phyloP scores from a whole-genome alignment of 2,113 vertebrate species.

The human region DNA sequence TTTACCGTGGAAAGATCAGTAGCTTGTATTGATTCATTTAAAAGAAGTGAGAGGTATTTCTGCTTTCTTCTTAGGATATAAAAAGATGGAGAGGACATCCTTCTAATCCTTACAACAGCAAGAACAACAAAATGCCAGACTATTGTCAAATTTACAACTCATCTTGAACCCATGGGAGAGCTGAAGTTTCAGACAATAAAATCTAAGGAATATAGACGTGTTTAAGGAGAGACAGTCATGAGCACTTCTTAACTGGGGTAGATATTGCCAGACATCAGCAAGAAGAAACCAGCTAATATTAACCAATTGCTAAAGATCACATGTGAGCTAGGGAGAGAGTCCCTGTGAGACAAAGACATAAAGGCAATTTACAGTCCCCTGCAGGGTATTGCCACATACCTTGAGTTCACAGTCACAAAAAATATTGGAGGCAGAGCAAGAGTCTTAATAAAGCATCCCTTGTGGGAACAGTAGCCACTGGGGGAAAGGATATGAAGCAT shows the following conservation, averaged over 20 bases:
- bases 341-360: neutral
- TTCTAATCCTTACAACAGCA: neutral
- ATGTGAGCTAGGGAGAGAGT: neutral
- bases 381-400: neutral
- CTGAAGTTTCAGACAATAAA: neutral
- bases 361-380: neutral
- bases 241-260: neutral
- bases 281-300: neutral
- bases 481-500: neutral
- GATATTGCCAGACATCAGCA: neutral
- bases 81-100: neutral
- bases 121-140: neutral
- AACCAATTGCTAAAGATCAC: neutral
- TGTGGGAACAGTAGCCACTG: neutral
- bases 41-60: neutral
- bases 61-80: neutral
- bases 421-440: neutral
- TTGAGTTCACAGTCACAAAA: neutral
- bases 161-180: neutral
- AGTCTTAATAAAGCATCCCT: neutral
- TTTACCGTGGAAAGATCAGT: neutral
- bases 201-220: neutral
- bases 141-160: neutral
- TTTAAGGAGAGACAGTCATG: neutral
- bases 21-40: neutral